A percentile compares a stretch with the other conserved stretches of the same genome.
Evolutionary conservation across 2,888 invertebrate species (phyloP).

Genomic region (Coecobrya sp.): DNA sequence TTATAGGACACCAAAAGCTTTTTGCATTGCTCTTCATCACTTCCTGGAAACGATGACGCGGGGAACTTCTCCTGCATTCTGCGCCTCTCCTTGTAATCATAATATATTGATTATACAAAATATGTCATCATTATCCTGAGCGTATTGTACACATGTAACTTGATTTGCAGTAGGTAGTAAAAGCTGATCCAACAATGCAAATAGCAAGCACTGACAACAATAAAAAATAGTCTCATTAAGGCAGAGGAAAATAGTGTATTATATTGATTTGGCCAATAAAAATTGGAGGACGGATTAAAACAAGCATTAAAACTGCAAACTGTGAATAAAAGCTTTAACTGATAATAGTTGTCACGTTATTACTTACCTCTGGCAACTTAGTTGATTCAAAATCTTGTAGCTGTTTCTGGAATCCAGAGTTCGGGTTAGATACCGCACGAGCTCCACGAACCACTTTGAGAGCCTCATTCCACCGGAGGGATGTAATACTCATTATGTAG

Average conservation of each 20-base stretch:
- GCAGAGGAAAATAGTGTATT: no score
- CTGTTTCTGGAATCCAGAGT: slow-evolving; percentile 98
- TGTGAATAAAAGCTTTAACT: no score
- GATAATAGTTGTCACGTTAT: slow-evolving; percentile 27
- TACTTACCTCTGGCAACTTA: slow-evolving; percentile 92
- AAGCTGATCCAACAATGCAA: no score
- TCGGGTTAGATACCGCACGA: slow-evolving; percentile 97
- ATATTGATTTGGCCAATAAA: no score
- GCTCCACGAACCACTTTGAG: slow-evolving; percentile 97
- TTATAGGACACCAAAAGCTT: slow-evolving; percentile 95
- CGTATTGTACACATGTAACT: no score
- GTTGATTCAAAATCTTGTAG: slow-evolving; percentile 96
- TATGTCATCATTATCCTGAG: slow-evolving; percentile 2
- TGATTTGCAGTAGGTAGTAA: no score
- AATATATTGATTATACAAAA: slow-evolving; percentile 70
- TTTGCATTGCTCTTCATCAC: slow-evolving; percentile 93
- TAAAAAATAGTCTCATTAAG: no score
- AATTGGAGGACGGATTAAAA: no score
- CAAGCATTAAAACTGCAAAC: no score
- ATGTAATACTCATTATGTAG: slow-evolving; percentile 98
- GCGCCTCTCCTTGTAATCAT: slow-evolving; percentile 92
- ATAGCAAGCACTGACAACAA: no score
- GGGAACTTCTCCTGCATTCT: slow-evolving; percentile 95
- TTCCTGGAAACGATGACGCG: slow-evolving; percentile 91
- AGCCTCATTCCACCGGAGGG: slow-evolving; percentile 96